Percentiles rank a stretch among this genome's conserved stretches.
Conservation (phyloP, 1,140 invertebrate genomes). For the Hermatobates lingyangjiaoensis region DNA sequence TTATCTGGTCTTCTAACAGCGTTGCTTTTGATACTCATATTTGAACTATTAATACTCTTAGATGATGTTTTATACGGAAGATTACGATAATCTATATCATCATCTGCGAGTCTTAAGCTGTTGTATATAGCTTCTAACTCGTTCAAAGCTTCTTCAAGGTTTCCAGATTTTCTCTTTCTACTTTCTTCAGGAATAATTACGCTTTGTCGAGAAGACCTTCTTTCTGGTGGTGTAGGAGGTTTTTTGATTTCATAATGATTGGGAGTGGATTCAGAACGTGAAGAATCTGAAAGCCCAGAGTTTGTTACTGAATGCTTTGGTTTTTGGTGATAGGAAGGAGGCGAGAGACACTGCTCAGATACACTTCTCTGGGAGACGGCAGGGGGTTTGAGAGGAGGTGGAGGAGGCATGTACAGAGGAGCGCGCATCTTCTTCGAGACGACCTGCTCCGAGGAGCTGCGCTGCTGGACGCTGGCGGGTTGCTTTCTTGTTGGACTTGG, state of each 20-base stretch:
- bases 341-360: slow-evolving; percentile 4
- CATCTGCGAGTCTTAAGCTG: slow-evolving; percentile 56
- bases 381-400: background rate
- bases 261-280: slow-evolving; percentile 17
- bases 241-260: slow-evolving; percentile 8
- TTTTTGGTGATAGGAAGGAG: background rate
- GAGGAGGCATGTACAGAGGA: slow-evolving; percentile 2
- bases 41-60: slow-evolving; percentile 8
- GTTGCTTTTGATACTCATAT: slow-evolving; percentile 8
- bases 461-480: slow-evolving; percentile 7
- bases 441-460: slow-evolving; percentile 2
- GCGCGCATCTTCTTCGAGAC: background rate
- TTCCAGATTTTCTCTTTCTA: slow-evolving; percentile 39
- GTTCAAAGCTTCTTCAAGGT: slow-evolving; percentile 66
- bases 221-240: slow-evolving; percentile 13
- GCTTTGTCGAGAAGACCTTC: slow-evolving; percentile 10
- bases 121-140: slow-evolving; percentile 81
- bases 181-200: slow-evolving; percentile 5
- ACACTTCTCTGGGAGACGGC: slow-evolving; percentile 1
- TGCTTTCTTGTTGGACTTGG: slow-evolving; percentile 7
- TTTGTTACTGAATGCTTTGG: background rate
- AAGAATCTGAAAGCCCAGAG: slow-evolving; percentile 17
- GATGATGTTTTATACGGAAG: slow-evolving; percentile 1
- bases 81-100: slow-evolving; percentile 34
- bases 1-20: slow-evolving; percentile 18